Evolutionary conservation across 2,888 invertebrate genomes (phyloP).

Genomic region (Patella caerulea): DNA sequence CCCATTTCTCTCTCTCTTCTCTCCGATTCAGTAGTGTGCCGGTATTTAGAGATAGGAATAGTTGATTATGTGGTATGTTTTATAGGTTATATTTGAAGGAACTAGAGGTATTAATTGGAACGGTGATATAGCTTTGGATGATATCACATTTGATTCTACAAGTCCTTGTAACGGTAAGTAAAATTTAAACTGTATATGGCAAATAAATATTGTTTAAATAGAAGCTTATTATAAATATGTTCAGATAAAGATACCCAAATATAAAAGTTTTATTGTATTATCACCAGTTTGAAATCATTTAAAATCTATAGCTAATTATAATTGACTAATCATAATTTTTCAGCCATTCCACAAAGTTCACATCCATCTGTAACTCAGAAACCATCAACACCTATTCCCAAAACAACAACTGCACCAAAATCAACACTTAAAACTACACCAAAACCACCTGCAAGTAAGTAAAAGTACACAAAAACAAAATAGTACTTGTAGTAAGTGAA

Average conservation of each 20-base stretch:
- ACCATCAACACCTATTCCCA: conserved; percentile 32
- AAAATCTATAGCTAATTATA: background rate
- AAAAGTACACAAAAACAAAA: too few relatives aligned
- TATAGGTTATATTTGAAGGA: conserved; percentile 64
- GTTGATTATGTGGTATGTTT: background rate
- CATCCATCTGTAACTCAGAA: conserved; percentile 41
- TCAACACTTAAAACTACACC: conserved; percentile 25
- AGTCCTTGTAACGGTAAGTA: conserved; percentile 50
- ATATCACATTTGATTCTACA: conserved; percentile 47
- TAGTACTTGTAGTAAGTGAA: too few relatives aligned
- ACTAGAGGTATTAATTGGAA: conserved; percentile 48
- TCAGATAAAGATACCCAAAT: too few relatives aligned
- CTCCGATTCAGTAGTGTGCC: too few relatives aligned
- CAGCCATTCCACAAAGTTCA: conserved; percentile 49
- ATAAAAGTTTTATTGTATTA: background rate
- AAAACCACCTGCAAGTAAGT: conserved; percentile 25
- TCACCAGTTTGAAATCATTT: background rate
- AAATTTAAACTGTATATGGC: too few relatives aligned
- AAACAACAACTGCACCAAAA: conserved; percentile 39
- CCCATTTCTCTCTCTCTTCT: too few relatives aligned
- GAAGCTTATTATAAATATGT: too few relatives aligned
- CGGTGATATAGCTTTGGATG: conserved; percentile 69
- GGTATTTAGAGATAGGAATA: too few relatives aligned
- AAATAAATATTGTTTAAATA: too few relatives aligned
- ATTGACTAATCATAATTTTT: conserved; percentile 7